Base-by-base conservation (phyloP, 2,888 invertebrate genomes). In the Coleophora flavipennella region DNA sequence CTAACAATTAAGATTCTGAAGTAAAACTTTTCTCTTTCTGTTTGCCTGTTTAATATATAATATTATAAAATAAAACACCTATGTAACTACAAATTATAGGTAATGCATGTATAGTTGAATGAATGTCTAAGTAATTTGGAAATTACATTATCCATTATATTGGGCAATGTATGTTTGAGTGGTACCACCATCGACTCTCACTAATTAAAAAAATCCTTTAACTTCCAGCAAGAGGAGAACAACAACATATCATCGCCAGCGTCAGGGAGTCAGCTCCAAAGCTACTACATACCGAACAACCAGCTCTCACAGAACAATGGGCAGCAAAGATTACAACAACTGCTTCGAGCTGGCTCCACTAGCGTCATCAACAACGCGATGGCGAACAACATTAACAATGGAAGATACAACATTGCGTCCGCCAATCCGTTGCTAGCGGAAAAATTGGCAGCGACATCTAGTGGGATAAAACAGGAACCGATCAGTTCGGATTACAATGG, bases 381-480 rank as follows among this genome's bases (percentile, higher is more conserved):
- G 41, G 63, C 70, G n/a, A 79, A 70, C 45, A 80, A 71, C 35
- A 86, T 83, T 46, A 85, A 85, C 58, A 85, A 87, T 59, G 88
- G 88, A 55, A 80, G 91, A 66, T 92, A 90, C 67, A 92, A 92
- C 52, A 93, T 95, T 49, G 92, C 92, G 25, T 94, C 94, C 9
- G 92, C 93, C 35, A 95, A 95, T 76, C 95, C 95, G 11, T 76
- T 95, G 50, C 86, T 95, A 46, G 95, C 95, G 53, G 95, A 95
- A 86, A 91, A 91, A 67, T 74, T 88, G 50, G 88, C 95, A 61
- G 93, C 95, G 71, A 92, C 93, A 87, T 88, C 87, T 76, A 81
- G 85, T 75, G 76, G 86, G 66, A 77, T 87, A 75, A 84, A 86
- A 77, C 83, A 85, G 47, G 84, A 86, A 57, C 86, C 86, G 8